phyloP scores from a whole-genome alignment of 2,888 invertebrate species.

The Melanophora roralis region DNA sequence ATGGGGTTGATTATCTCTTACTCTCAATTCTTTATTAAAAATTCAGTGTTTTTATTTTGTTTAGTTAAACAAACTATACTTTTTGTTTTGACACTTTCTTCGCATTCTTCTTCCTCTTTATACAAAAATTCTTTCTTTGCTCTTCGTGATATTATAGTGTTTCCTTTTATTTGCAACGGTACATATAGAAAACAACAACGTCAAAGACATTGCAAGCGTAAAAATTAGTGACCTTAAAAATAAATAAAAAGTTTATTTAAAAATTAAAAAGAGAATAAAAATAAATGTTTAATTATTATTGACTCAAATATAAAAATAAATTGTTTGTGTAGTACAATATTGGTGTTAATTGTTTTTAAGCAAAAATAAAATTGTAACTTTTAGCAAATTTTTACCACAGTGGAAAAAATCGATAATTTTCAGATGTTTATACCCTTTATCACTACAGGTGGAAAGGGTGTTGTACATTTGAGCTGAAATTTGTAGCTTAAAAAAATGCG shows the following conservation, averaged over 20 bases:
- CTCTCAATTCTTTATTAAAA: neutral
- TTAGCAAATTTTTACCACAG: neutral
- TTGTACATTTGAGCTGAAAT: too few species aligned
- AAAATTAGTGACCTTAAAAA: constrained; percentile 46
- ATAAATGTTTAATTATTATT: neutral
- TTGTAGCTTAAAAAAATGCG: too few species aligned
- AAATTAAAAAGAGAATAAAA: neutral
- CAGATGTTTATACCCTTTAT: constrained; percentile 1
- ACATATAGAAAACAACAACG: constrained; percentile 29
- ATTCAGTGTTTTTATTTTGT: constrained; percentile 20
- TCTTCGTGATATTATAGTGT: neutral
- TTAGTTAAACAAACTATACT: neutral
- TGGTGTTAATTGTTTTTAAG: neutral
- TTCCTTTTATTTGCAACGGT: constrained; percentile 31
- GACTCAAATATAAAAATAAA: neutral
- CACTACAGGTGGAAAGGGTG: neutral
- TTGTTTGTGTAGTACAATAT: neutral
- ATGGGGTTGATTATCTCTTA: neutral
- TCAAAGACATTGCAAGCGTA: constrained; percentile 38
- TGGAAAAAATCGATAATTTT: constrained; percentile 51
- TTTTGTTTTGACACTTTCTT: constrained; percentile 13
- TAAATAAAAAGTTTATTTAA: neutral
- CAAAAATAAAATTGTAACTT: neutral
- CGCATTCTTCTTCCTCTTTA: neutral
- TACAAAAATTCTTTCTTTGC: neutral